Base-by-base conservation (phyloP, 1,140 invertebrate species). In the Papilio polytes region DNA sequence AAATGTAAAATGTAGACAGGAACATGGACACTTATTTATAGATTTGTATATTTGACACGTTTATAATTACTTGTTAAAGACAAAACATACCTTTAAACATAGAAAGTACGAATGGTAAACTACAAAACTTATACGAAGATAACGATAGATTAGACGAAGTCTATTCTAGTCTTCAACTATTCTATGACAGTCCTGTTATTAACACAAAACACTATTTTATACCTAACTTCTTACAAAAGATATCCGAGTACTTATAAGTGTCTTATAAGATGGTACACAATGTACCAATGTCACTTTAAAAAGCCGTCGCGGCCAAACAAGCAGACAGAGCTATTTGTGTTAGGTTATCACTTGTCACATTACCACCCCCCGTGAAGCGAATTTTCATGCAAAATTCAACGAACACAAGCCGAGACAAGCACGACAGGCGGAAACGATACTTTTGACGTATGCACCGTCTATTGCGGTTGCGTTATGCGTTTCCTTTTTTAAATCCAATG, bases 341-440 rank as follows among this genome's bases (percentile, higher is more conserved):
- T 78, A 66, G 87, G 90, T 88, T 88, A 85, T 91, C 90, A 82
- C 89, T 86, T 90, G 90, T 91, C 90, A 90, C 85, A 91, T 91
- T 91, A 91, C 86, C 80, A 81, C 79, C 84, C 74, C 80, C 26
- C 82, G 83, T 81, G 85, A 85, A 84, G 73, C 78, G 18, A 70
- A 88, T 88, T 90, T 87, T 85, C 85, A 91, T 91, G 89, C 90
- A 90, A 90, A 91, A 89, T 87, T 88, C 86, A 86, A 53, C 82
- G 73, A 82, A 74, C 81, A 84, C 86, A 85, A 84, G 73, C 80
- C 51, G 88, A 87, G 83, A 82, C 88, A 86, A 82, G 82, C 87
- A 84, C 86, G 87, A 89, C 89, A 86, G 76, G 86, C 89, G 86
- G 89, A 89, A 91, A 82, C 85, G 89, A 91, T 89, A 88, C 84